Evolutionary conservation across 1,140 invertebrate genomes (phyloP).

Genomic region (Micrasema longulum): DNA sequence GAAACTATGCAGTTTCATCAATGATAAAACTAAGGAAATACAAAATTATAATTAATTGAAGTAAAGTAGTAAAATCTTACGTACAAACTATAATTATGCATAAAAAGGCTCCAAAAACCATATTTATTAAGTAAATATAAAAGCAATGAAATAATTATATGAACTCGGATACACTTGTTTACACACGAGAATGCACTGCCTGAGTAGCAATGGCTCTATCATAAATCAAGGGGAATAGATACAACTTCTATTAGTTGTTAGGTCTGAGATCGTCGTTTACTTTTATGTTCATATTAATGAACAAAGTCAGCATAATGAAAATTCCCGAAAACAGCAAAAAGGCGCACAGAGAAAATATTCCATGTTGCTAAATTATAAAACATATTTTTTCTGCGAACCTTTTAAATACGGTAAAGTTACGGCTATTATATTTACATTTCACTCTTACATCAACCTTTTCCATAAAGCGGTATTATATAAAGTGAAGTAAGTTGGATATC

Average conservation of each 20-base stretch:
- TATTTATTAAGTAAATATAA: constrained; percentile 18
- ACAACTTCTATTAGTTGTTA: constrained; percentile 2
- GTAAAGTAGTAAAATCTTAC: constrained; percentile 27
- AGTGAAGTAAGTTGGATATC: background rate
- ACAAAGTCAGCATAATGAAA: no score
- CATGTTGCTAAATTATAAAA: background rate
- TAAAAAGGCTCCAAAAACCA: constrained; percentile 21
- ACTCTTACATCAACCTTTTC: background rate
- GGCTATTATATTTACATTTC: background rate
- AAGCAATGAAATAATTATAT: constrained; percentile 16
- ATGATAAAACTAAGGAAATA: no score
- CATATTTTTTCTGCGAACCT: no score
- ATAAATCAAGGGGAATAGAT: background rate
- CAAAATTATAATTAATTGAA: constrained; percentile 14
- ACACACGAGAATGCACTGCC: background rate
- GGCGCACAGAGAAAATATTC: no score
- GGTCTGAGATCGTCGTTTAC: constrained; percentile 26
- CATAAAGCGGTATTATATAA: no score
- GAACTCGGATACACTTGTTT: background rate
- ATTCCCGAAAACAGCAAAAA: no score
- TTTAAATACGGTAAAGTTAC: background rate
- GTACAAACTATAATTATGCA: constrained; percentile 22
- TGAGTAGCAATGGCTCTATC: background rate
- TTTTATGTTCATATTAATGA: background rate
- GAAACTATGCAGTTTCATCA: no score